Conservation (phyloP, 2,113 vertebrate genomes). For the Sylvietta virens region DNA sequence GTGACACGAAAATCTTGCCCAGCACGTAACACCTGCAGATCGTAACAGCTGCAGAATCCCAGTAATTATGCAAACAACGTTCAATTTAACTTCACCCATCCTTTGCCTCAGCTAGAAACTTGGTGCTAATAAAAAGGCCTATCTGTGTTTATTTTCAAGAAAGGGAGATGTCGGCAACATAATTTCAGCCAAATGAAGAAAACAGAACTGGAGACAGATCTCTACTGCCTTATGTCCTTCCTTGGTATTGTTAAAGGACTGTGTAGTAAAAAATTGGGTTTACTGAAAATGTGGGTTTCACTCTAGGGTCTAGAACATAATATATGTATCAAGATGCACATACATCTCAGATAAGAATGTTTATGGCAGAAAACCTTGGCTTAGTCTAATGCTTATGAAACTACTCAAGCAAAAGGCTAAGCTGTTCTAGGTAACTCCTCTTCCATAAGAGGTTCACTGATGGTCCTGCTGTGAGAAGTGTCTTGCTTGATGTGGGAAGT, state of each 20-base stretch:
- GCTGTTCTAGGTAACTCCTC: neutral
- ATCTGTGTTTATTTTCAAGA: neutral
- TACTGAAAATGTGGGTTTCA: neutral
- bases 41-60: constrained; percentile 36
- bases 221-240: neutral
- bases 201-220: neutral
- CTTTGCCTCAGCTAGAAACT: neutral
- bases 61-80: constrained; percentile 33
- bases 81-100: constrained; percentile 13
- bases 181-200: neutral
- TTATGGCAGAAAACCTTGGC: neutral
- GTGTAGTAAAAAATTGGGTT: neutral
- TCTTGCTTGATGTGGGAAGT: neutral
- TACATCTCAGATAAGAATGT: neutral
- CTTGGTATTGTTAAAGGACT: neutral
- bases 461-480: neutral
- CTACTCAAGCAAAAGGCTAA: neutral
- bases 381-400: neutral
- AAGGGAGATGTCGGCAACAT: neutral
- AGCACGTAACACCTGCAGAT: constrained; percentile 33
- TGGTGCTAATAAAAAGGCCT: neutral
- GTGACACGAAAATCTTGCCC: neutral
- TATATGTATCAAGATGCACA: neutral
- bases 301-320: neutral
- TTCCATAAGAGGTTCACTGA: neutral